Evolutionary conservation across 1,140 invertebrate species (phyloP).

Genomic region (Bombus superbus): DNA sequence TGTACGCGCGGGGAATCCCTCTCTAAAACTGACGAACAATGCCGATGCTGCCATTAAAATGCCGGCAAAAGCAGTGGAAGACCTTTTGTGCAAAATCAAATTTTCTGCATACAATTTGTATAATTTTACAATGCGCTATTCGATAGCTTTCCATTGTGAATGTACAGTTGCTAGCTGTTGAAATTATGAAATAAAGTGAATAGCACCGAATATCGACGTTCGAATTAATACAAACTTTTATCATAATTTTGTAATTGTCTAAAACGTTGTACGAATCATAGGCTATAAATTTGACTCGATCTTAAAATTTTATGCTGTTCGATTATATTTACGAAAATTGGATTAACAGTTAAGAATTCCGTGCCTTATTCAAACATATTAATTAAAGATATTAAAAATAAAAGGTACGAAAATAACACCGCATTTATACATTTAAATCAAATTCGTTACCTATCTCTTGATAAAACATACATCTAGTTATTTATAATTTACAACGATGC

Average conservation of each 20-base stretch:
- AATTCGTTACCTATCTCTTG: background rate
- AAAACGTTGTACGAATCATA: too few species aligned
- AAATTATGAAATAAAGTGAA: too few species aligned
- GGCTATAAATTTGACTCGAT: too few species aligned
- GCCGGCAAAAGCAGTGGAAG: background rate
- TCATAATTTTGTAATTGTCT: too few species aligned
- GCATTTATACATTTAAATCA: background rate
- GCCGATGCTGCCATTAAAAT: background rate
- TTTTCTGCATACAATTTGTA: background rate
- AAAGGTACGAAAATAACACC: background rate
- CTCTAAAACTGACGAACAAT: background rate
- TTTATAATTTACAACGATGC: too few species aligned
- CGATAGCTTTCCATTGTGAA: too few species aligned
- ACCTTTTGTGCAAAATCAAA: background rate
- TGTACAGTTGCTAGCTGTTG: too few species aligned
- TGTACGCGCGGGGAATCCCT: background rate
- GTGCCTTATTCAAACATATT: background rate
- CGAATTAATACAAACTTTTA: too few species aligned
- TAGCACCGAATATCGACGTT: too few species aligned
- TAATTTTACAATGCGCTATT: background rate
- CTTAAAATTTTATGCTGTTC: too few species aligned
- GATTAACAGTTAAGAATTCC: background rate
- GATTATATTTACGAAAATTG: too few species aligned
- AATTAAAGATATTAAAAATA: background rate
- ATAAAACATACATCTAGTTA: too few species aligned